phyloP scores from a whole-genome alignment of 2,797 vertebrate species.

The Euphonia xanthogaster region DNA sequence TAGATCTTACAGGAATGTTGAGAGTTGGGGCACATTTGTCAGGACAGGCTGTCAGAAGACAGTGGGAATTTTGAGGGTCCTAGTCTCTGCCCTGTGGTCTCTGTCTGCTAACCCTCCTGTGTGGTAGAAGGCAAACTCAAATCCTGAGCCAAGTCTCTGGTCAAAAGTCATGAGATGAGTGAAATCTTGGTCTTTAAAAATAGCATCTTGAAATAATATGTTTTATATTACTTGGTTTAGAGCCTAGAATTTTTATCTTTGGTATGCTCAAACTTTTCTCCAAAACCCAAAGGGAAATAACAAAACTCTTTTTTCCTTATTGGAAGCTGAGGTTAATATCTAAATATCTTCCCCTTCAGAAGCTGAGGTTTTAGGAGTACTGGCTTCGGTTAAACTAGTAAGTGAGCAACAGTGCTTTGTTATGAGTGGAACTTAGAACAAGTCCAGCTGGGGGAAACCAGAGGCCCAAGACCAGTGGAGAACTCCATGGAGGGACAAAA shows the following conservation, averaged over 20 bases:
- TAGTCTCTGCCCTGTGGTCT: background rate
- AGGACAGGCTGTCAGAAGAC: rapidly evolving
- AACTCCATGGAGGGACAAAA: background rate
- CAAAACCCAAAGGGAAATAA: background rate
- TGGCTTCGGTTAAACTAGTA: background rate
- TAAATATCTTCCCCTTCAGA: background rate
- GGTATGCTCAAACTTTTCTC: background rate
- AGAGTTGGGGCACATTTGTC: background rate
- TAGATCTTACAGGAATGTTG: background rate
- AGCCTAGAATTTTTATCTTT: background rate
- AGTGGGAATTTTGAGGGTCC: background rate
- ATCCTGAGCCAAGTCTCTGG: background rate
- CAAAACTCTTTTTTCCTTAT: background rate
- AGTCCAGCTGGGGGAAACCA: background rate
- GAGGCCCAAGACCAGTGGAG: background rate
- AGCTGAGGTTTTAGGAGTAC: background rate
- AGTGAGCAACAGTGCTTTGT: background rate
- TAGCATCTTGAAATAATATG: background rate
- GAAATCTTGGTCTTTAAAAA: background rate
- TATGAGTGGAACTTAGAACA: background rate
- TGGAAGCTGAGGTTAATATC: background rate
- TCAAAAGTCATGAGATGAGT: background rate
- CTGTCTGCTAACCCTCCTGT: background rate
- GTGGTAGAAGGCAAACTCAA: background rate
- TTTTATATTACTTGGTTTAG: background rate